Evolutionary conservation across 2,113 vertebrate genomes (phyloP), one percentile per base, ranked within the genome.

Genomic region (Lates calcarifer): DNA sequence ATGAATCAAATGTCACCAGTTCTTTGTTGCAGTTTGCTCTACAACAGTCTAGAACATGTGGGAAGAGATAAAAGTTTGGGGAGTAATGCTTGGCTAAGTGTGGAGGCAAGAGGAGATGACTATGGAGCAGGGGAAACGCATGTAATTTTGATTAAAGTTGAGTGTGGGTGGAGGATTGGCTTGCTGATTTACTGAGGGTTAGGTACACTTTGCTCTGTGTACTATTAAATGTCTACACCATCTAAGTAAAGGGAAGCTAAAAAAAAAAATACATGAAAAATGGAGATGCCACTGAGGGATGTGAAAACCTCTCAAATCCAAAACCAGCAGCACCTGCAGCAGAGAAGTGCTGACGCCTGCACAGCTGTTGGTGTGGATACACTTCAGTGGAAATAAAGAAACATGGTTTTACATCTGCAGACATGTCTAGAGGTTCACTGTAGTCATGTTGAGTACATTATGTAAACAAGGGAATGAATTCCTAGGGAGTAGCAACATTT

Each of bases 211-310:
- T 29, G 68, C 49, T 63, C 57, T 22, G 12, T 68, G 64, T 60
- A 74, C 64, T 79, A 39, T 65, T 82, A 84, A 74, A 84, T n/a
- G 49, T 78, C 68, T 20, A 41, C 33, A 51, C 24, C 65, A 26
- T 87, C 76, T 82, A 61, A 66, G 65, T 65, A 73, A 64, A 81
- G 76, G 72, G 20, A 71, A 79, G 45, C 73, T 51, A 69, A 84
- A 79, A 63, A 84, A 79, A 63, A 77, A 89, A 80, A 80, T 72
- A 75, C n/a, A 74, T 31, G 65, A 55, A 57, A 79, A 87, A 82
- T 26, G 66, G 56, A 81, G 67, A 53, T 20, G 56, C 45, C 56
- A 56, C 67, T 29, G 43, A 33, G 70, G 68, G 84, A 68, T 47
- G 35, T 66, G 26, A 41, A 62, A 68, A 67, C 20, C 15, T 61